Evolutionary conservation across 2,888 invertebrate species (phyloP).

Genomic region (Lasioglossum lativentre): DNA sequence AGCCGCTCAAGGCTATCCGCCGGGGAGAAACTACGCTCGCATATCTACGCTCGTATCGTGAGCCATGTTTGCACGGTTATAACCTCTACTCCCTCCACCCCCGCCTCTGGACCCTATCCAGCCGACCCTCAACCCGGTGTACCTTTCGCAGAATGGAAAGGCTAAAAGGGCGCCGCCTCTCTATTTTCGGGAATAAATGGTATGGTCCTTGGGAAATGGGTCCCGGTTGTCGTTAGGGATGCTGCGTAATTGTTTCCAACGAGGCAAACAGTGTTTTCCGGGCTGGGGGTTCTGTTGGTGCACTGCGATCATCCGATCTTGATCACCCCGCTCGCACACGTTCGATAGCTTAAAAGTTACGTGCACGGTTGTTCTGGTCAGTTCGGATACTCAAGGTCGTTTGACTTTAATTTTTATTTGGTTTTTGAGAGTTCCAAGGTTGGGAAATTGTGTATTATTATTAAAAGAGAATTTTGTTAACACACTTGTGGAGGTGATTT

Average conservation of each 20-base stretch:
- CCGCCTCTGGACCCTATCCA: background rate
- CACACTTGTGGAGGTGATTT: background rate
- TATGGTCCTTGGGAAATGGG: background rate
- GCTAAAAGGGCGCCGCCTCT: constrained; percentile 17
- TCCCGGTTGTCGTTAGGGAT: background rate
- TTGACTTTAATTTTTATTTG: too few species aligned
- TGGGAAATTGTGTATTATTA: background rate
- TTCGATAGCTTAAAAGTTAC: background rate
- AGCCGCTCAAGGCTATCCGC: constrained; percentile 31
- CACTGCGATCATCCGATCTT: background rate
- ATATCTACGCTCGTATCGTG: constrained; percentile 4
- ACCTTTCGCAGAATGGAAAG: constrained; percentile 18
- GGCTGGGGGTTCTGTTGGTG: background rate
- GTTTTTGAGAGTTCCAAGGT: background rate
- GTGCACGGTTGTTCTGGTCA: background rate
- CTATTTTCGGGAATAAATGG: constrained; percentile 14
- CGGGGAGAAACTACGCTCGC: constrained; percentile 22
- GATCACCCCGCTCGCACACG: background rate
- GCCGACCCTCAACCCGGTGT: background rate
- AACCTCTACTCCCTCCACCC: background rate
- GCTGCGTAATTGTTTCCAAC: constrained; percentile 7
- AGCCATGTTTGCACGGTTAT: constrained; percentile 27
- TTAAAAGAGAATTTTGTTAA: background rate
- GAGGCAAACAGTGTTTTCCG: background rate
- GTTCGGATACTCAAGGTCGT: background rate